Conservation (phyloP, 2,888 invertebrate species). For the Pemphredon lugubris region DNA sequence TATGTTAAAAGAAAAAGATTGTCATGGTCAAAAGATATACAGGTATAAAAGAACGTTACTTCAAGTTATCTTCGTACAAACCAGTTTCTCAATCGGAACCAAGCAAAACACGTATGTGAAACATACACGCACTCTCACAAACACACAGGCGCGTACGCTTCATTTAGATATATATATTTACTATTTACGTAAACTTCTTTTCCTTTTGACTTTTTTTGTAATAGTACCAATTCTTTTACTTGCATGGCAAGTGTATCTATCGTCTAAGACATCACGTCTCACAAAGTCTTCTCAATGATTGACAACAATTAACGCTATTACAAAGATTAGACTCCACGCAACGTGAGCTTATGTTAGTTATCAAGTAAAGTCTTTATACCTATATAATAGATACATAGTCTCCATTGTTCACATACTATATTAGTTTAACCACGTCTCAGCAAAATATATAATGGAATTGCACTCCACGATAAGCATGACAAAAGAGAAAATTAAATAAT, state of each 20-base stretch:
- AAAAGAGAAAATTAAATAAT: slow-evolving; percentile 41
- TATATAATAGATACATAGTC: slow-evolving; percentile 69
- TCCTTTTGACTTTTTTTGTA: slow-evolving; percentile 36
- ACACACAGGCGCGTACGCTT: slow-evolving; percentile 17
- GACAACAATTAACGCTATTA: slow-evolving; percentile 71
- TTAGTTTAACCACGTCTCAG: slow-evolving; percentile 42
- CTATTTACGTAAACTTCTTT: slow-evolving; percentile 28
- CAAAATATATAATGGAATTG: slow-evolving; percentile 43
- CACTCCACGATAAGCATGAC: slow-evolving; percentile 43
- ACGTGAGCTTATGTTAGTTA: slow-evolving; percentile 59
- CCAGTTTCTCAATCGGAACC: slow-evolving; percentile 35
- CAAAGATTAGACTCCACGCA: slow-evolving; percentile 68
- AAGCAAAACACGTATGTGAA: slow-evolving; percentile 45
- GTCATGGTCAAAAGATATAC: slow-evolving; percentile 61
- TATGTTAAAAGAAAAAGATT: slow-evolving; percentile 56
- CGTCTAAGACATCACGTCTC: slow-evolving; percentile 60
- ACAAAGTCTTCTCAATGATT: slow-evolving; percentile 64
- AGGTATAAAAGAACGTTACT: slow-evolving; percentile 43
- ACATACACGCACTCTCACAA: slow-evolving; percentile 18
- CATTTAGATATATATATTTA: slow-evolving; percentile 17
- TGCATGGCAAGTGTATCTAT: slow-evolving; percentile 74
- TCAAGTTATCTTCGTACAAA: slow-evolving; percentile 43
- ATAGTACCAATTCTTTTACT: slow-evolving; percentile 66
- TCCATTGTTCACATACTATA: slow-evolving; percentile 34
- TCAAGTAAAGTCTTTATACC: slow-evolving; percentile 58